Conservation (phyloP, 2,888 invertebrate genomes). For the Dolichomitus sp. region DNA sequence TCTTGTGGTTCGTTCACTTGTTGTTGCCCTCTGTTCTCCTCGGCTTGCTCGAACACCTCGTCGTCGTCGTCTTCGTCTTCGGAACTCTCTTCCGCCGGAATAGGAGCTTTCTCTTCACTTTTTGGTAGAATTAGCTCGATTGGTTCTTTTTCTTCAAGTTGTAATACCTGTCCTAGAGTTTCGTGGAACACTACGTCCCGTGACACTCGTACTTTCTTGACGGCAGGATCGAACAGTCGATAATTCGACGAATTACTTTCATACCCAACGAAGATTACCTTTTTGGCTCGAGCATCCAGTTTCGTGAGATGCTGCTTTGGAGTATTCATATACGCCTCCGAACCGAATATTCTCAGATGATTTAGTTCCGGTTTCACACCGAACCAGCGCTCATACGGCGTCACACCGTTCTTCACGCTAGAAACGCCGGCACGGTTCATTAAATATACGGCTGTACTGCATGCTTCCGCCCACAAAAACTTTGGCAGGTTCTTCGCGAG, state of each 20-base stretch:
- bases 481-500: constrained; percentile 15
- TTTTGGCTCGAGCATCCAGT: background rate
- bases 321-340: background rate
- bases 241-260: background rate
- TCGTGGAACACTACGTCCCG: background rate
- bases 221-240: constrained; percentile 7
- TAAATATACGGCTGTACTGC: constrained; percentile 16
- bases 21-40: no score
- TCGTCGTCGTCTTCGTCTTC: no score
- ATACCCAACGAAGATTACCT: constrained; percentile 13
- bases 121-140: no score
- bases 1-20: no score
- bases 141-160: no score
- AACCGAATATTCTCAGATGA: background rate
- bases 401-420: no score
- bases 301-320: background rate
- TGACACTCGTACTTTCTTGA: background rate
- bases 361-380: background rate
- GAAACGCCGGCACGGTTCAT: background rate
- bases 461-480: constrained; percentile 16
- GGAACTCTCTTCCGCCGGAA: no score
- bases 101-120: no score
- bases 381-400: background rate
- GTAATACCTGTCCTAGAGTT: background rate
- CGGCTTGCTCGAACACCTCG: no score